Base-by-base conservation (phyloP, 1,140 invertebrate genomes). In the Diabrotica undecimpunctata region DNA sequence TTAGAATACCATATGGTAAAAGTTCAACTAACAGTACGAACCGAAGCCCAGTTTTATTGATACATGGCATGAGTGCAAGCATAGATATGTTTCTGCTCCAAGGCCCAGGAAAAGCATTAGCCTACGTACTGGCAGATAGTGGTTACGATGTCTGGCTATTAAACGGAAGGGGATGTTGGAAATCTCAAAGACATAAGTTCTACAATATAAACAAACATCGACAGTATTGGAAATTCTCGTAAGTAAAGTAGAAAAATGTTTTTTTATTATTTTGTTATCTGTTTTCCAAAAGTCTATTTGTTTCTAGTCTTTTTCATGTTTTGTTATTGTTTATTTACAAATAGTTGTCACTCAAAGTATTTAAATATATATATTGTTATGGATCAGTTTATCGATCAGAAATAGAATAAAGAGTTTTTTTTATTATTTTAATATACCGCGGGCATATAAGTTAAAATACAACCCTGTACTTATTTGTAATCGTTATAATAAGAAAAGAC, bases 141-240 rank as follows among this genome's bases (percentile, higher is more conserved):
- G 87, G 86, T 13, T 90, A 85, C 75, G 90, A 92, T 66, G 88
- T 92, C 3, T 92, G 89, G 89, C 68, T 91, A 71, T 85, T 83
- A 5, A 90, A 91, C 75, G 80, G 83, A 39, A 80, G 90, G 66
- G 89, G 89, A 25, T 90, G 88, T 69, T 81, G 80, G 14, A 90
- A 90, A 66, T 87, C 86, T 0, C 81, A 81, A 66, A 81, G 78
- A 41, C 86, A 89, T 74, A 79, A 79, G 25, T 73, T 41, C 7
- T 63, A 81, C 7, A 70, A 71, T 66, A 74, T 81, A 72, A 72
- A 82, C 63, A 84, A 79, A 67, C 82, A 86, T 72, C 82, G 85
- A 73, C 80, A 82, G 39, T 76, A 79, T 41, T 80, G 82, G 66
- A 81, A 86, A 70, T 70, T 87, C 61, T 73, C 74, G 69, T 76